Conservation (phyloP, 2,113 vertebrate species). For the Microtus richardsoni region DNA sequence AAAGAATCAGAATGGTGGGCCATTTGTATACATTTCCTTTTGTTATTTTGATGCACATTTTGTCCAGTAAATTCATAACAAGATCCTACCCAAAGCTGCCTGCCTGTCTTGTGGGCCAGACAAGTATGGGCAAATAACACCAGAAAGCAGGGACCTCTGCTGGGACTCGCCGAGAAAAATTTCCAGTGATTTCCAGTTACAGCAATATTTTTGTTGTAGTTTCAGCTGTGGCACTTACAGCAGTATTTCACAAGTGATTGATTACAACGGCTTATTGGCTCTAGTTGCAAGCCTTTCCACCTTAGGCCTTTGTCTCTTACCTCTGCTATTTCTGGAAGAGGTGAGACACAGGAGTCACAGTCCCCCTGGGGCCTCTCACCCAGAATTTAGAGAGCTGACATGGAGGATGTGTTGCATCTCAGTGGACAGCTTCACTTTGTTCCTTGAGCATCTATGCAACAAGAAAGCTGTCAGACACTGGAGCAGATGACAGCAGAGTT, state of each 20-base stretch:
- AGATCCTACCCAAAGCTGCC: background rate
- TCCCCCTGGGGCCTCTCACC: background rate
- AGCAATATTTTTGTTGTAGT: background rate
- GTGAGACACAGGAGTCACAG: background rate
- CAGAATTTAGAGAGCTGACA: background rate
- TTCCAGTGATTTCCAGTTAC: slow-evolving; percentile 2
- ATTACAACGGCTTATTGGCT: background rate
- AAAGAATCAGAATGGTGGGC: background rate
- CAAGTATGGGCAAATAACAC: background rate
- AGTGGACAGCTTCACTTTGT: background rate
- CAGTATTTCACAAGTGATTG: background rate
- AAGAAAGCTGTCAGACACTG: background rate
- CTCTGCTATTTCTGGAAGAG: background rate
- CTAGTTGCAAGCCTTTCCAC: background rate
- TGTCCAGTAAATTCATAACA: background rate
- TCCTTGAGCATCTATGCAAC: background rate
- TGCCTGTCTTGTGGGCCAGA: background rate
- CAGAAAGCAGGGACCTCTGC: background rate
- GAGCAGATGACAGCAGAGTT: background rate
- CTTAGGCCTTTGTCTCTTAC: background rate
- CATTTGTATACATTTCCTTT: background rate
- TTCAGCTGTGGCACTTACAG: background rate
- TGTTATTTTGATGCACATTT: slow-evolving; percentile 26
- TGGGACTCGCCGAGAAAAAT: background rate
- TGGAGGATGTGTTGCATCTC: background rate